Evolutionary conservation across 2,113 vertebrate species (phyloP).

Genomic region (Ciconia maguari): DNA sequence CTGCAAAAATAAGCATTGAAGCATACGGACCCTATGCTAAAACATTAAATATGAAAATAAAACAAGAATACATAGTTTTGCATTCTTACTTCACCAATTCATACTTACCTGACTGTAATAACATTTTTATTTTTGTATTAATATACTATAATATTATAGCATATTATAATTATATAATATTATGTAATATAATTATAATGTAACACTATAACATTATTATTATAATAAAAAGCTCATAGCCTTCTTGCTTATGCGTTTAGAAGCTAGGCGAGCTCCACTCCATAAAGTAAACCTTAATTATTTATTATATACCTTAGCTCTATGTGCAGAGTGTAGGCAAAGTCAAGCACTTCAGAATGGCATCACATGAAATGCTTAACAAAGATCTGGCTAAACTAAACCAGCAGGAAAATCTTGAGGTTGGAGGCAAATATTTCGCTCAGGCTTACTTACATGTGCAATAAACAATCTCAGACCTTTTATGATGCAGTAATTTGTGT

Average conservation of each 20-base stretch:
- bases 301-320: background rate
- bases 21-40: background rate
- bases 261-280: background rate
- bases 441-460: background rate
- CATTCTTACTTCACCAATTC: background rate
- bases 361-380: background rate
- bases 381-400: background rate
- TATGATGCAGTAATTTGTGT: background rate
- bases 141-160: background rate
- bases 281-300: background rate
- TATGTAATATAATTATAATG: background rate
- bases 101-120: background rate
- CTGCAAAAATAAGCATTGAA: background rate
- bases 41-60: background rate
- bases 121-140: background rate
- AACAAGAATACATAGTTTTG: background rate
- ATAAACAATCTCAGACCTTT: background rate
- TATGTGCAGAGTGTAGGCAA: fast-evolving
- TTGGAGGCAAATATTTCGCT: background rate
- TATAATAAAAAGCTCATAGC: background rate
- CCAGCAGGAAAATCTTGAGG: background rate
- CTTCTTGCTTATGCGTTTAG: background rate
- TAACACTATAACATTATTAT: no score
- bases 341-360: background rate
- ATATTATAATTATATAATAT: background rate